phyloP scores from a whole-genome alignment of 2,888 invertebrate species.

The Catonia carolina region DNA sequence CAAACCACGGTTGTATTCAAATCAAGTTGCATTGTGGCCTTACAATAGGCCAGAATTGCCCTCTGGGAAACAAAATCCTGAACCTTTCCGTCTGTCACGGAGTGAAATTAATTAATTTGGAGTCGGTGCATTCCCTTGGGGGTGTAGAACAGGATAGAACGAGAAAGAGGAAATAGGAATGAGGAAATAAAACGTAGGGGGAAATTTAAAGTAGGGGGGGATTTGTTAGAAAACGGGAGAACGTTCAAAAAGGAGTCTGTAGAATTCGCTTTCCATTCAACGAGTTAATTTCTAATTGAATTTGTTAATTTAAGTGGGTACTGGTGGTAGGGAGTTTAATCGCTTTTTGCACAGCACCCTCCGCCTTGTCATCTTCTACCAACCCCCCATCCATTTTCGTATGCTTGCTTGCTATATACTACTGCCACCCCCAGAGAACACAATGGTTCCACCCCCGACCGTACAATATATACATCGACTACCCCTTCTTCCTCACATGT shows the following conservation, averaged over 20 bases:
- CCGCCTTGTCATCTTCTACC: not conserved
- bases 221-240: too few relatives aligned
- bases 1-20: too few relatives aligned
- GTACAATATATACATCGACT: too few relatives aligned
- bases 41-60: too few relatives aligned
- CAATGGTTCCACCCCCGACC: not conserved
- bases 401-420: not conserved
- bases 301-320: conserved; percentile 48
- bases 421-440: not conserved
- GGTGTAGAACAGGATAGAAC: not conserved
- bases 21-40: too few relatives aligned
- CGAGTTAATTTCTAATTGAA: conserved; percentile 50
- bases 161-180: not conserved
- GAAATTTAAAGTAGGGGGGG: too few relatives aligned
- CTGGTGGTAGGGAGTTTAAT: conserved; percentile 40
- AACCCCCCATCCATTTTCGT: not conserved
- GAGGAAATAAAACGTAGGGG: too few relatives aligned
- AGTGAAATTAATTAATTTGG: conserved; percentile 24
- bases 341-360: conserved; percentile 25
- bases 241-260: conserved; percentile 22
- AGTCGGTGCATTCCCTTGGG: conserved; percentile 19
- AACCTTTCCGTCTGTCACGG: conserved; percentile 16
- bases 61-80: not conserved
- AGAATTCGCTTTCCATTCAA: conserved; percentile 35
- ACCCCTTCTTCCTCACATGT: too few relatives aligned